phyloP scores from a whole-genome alignment of 2,888 invertebrate species.

The Dryobotodes eremita region DNA sequence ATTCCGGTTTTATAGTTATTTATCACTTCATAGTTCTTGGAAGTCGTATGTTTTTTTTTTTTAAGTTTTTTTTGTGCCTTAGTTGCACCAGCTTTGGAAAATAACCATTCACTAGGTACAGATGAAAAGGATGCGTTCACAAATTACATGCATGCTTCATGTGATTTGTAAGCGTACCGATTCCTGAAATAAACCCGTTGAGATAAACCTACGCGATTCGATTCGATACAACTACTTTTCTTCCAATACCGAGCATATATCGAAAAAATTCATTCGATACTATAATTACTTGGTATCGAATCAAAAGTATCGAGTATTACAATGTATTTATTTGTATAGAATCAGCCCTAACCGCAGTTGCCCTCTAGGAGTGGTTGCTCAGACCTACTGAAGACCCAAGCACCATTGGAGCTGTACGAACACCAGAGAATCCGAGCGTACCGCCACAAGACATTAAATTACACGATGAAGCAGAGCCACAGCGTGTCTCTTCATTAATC shows the following conservation, averaged over 20 bases:
- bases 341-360: background rate
- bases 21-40: background rate
- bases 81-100: background rate
- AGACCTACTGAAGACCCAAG: background rate
- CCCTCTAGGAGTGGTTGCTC: background rate
- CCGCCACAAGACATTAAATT: background rate
- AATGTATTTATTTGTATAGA: background rate
- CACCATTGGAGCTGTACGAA: background rate
- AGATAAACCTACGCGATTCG: background rate
- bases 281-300: background rate
- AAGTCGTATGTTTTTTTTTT: background rate
- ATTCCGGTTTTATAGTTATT: background rate
- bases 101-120: background rate
- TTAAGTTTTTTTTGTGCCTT: too few relatives aligned
- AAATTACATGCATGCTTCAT: background rate
- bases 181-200: background rate
- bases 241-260: too few relatives aligned
- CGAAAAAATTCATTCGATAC: background rate
- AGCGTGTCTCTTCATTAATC: background rate
- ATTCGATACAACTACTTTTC: background rate
- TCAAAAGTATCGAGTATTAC: conserved; percentile 4
- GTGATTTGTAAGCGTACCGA: background rate
- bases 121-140: background rate
- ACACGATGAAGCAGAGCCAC: background rate
- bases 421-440: background rate